These are phyloP conservation scores for Parthenolecanium corni DNA, from an alignment of 2,888 invertebrate genomes.

Conservation along the genomic window DNA sequence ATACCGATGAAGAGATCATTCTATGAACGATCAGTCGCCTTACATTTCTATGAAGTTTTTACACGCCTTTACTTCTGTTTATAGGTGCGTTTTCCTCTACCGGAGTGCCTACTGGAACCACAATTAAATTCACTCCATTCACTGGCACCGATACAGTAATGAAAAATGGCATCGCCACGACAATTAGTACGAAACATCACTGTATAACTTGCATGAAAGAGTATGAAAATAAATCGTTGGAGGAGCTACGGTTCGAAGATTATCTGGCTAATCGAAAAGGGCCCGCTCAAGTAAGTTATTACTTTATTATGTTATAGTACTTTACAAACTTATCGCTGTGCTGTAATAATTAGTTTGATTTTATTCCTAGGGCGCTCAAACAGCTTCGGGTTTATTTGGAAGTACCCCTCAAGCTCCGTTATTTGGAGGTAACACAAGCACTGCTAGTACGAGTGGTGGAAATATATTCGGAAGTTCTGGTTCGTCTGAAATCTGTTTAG, in stretches of 20 bases:
- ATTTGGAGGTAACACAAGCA: slow-evolving; percentile 40
- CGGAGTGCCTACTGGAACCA: slow-evolving; percentile 52
- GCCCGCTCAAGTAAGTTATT: slow-evolving; percentile 38
- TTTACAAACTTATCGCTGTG: neutral
- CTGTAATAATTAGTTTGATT: neutral
- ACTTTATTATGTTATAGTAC: neutral
- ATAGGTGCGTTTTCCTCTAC: slow-evolving; percentile 33
- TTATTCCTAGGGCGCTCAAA: slow-evolving; percentile 33
- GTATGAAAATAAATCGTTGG: slow-evolving; percentile 86
- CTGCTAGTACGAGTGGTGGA: slow-evolving; percentile 35
- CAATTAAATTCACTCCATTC: slow-evolving; percentile 74
- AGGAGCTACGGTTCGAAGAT: slow-evolving; percentile 88
- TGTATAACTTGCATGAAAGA: slow-evolving; percentile 99
- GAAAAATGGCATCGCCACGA: slow-evolving; percentile 72
- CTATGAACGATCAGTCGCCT: too few species aligned
- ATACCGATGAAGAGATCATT: too few species aligned
- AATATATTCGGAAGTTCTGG: slow-evolving; percentile 21
- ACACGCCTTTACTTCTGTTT: too few species aligned
- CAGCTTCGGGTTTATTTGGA: slow-evolving; percentile 44
- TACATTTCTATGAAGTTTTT: too few species aligned
- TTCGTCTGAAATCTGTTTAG: too few species aligned
- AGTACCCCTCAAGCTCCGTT: slow-evolving; percentile 47
- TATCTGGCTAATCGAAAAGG: slow-evolving; percentile 85
- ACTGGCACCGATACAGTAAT: slow-evolving; percentile 83
- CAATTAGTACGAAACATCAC: slow-evolving; percentile 84